Conservation (phyloP, 2,888 invertebrate species). For the Agrochola circellaris region DNA sequence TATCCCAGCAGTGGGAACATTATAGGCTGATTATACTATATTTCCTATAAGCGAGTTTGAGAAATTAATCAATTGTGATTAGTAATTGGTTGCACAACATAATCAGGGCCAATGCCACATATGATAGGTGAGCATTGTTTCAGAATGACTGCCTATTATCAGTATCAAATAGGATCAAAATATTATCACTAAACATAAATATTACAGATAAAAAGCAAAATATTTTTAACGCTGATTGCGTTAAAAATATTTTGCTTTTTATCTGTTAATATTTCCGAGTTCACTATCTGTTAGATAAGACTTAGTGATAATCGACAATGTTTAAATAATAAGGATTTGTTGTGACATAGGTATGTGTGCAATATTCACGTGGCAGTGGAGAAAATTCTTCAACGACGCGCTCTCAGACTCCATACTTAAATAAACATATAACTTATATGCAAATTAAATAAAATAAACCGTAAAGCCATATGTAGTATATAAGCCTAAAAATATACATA, state of each 20-base stretch:
- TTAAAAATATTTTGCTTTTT: too few species aligned
- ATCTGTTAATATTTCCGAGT: slow-evolving; percentile 12
- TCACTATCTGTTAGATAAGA: slow-evolving; percentile 15
- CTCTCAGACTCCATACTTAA: not conserved
- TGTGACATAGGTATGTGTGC: slow-evolving; percentile 6
- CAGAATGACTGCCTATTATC: slow-evolving; percentile 8
- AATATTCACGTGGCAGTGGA: slow-evolving; percentile 19
- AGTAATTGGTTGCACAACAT: not conserved
- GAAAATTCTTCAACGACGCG: not conserved
- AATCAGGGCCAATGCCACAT: not conserved
- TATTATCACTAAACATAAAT: slow-evolving; percentile 27
- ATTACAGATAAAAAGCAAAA: slow-evolving; percentile 11
- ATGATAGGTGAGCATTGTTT: not conserved
- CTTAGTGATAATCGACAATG: slow-evolving; percentile 24
- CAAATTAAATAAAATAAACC: too few species aligned
- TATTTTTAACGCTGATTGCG: slow-evolving; percentile 21
- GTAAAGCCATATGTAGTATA: too few species aligned
- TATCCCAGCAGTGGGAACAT: too few species aligned
- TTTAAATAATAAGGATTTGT: slow-evolving; percentile 40
- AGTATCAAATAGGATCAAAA: slow-evolving; percentile 13
- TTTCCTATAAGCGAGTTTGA: too few species aligned
- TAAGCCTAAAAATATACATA: not conserved
- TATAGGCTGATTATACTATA: too few species aligned
- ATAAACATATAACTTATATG: too few species aligned
- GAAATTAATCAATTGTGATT: too few species aligned